Evolutionary conservation across 2,113 vertebrate genomes (phyloP), one percentile per base, ranked within the genome.

Genomic region (Symphodus melops): DNA sequence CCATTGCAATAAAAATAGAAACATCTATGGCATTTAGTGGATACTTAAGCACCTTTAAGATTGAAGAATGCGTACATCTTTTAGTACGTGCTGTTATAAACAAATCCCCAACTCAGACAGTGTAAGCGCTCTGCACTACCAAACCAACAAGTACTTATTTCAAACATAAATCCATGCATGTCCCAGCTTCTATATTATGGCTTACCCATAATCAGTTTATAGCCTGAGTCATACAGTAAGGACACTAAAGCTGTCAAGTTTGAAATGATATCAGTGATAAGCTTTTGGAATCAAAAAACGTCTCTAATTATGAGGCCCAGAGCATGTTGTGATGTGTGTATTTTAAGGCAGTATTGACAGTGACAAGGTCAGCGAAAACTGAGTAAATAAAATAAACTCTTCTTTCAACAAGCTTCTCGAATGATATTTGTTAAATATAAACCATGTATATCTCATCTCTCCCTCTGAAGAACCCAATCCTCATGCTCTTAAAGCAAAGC

Each of bases 401-500:
- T 61, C 58, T 71, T 79, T 84, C 83, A 83, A 41, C 81, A 78
- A 69, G 46, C 78, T 75, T 82, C 87, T 89, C 83, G 77, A 68
- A 67, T 71, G 61, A 73, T 88, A 75, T 88, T 81, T 68, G 77
- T 82, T 89, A 85, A 82, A 82, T 75, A 75, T 84, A 88, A 83
- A 79, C 49, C 42, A 41, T 54, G 68, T 65, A 20, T 72, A 75
- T 57, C 74, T 68, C 49, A 57, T 77, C 60, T 75, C 56, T 60
- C 54, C 62, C 60, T 63, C 62, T 49, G 56, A 81, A 82, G 77
- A 67, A 78, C 33, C 64, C 74, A 67, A 72, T 72, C 74, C 74
- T 59, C 55, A 12, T 65, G 61, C 70, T 86, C 60, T 74, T 65
- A 65, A 64, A 2, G 9, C 56, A 28, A 70, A 5, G 52, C 68